Evolutionary conservation across 2,888 invertebrate species (phyloP), one percentile per base, ranked within the genome.

Genomic region (Anorthoa munda): DNA sequence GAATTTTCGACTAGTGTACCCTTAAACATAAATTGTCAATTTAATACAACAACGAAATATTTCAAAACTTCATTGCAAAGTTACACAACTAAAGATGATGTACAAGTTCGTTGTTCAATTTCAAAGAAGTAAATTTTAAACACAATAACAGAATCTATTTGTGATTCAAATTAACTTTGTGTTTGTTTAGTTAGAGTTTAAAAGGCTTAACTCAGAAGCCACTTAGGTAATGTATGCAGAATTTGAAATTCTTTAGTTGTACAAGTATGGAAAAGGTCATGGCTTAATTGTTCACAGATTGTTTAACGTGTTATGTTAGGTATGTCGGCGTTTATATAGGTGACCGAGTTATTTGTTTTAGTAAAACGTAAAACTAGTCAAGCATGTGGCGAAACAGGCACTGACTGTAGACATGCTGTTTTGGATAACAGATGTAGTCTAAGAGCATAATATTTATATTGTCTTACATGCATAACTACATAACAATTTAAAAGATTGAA

Each of bases 121-220:
- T 67, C 68, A 84, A 80, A 73, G 69, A 72, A 77, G 26, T 66
- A 45, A 76, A 64, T 71, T 66, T 79, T 71, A 66, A 55, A 56
- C 67, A 77, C 70, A 66, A 77, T 81, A 61, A 64, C 72, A 64
- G 31, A 69, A 63, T 83, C 50, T 78, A 78, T 84, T 84, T 84
- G 84, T 81, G 66, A 84, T 81, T 84, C 81, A 84, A 84, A 84
- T 84, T 60, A 69, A 73, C 74, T 84, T 81, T 86, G 58, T 69
- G 55, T 82, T 75, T 82, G 82, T 82, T 83, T 59, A 72, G 69
- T 73, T 70, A 61, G 13, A 68, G 65, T 83, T 82, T 60, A 72
- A 82, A 70, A 74, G 64, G 50, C 68, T 68, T 75, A 64, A 74
- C 67, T 74, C 50, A 26, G 45, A 50, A 78, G 56, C 69, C 15